Conservation (phyloP, 2,113 vertebrate species). For the Pipra filicauda region DNA sequence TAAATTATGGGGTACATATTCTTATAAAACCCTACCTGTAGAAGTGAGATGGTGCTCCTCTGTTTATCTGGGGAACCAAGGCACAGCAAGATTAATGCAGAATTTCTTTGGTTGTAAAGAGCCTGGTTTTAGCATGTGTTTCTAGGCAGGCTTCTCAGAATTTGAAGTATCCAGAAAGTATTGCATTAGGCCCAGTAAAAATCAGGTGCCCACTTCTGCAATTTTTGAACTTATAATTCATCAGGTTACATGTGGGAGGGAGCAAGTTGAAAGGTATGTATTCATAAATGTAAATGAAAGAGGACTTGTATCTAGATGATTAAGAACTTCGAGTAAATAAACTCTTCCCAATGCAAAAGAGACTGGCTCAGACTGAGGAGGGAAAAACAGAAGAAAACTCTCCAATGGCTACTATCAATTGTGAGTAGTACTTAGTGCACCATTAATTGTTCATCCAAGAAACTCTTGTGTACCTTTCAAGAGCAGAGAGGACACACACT, state of each 20-base stretch:
- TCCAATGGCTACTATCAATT: neutral
- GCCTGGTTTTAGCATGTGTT: neutral
- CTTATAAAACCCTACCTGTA: neutral
- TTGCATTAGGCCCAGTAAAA: neutral
- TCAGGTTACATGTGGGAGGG: neutral
- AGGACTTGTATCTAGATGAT: neutral
- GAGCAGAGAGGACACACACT: neutral
- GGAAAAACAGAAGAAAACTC: neutral
- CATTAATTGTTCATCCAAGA: neutral
- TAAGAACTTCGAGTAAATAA: neutral
- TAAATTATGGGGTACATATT: neutral
- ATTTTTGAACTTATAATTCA: neutral
- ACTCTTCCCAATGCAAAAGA: fast-evolving
- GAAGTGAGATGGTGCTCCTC: neutral
- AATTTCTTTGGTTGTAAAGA: neutral
- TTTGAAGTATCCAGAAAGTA: neutral
- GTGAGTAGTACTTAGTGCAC: neutral
- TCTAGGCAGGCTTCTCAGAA: neutral
- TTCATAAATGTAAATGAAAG: neutral
- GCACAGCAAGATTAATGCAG: neutral
- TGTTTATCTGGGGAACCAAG: neutral
- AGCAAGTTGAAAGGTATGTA: neutral
- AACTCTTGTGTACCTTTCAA: neutral
- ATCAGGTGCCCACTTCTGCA: neutral
- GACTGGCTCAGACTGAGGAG: neutral